phyloP scores from a whole-genome alignment of 2,888 invertebrate genomes.

The Drosophila koepferae region DNA sequence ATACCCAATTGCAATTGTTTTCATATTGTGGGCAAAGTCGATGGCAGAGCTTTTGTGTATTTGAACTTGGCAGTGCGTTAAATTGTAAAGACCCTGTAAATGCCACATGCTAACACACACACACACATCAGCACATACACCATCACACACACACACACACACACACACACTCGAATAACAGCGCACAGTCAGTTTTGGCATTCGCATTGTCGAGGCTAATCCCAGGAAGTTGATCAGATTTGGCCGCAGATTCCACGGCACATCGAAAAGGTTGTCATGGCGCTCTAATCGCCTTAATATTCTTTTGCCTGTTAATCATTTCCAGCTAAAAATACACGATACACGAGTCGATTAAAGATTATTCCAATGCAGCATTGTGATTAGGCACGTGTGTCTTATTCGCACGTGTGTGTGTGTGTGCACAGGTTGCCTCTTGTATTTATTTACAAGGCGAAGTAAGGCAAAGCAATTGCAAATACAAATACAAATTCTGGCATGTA shows the following conservation, averaged over 20 bases:
- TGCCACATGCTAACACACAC: slow-evolving; percentile 41
- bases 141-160: slow-evolving; percentile 16
- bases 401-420: slow-evolving; percentile 8
- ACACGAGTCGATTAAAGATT: slow-evolving; percentile 54
- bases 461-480: slow-evolving; percentile 74
- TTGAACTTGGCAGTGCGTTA: slow-evolving; percentile 79
- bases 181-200: slow-evolving; percentile 43
- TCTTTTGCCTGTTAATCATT: slow-evolving; percentile 51
- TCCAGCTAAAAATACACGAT: slow-evolving; percentile 58
- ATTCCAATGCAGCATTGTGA: slow-evolving; percentile 72
- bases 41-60: slow-evolving; percentile 71
- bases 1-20: slow-evolving; percentile 10
- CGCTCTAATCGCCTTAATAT: slow-evolving; percentile 37
- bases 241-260: slow-evolving; percentile 62
- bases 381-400: slow-evolving; percentile 71
- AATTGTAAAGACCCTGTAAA: slow-evolving; percentile 74
- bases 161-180: slow-evolving; percentile 19
- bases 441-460: slow-evolving; percentile 59
- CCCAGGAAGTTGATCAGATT: slow-evolving; percentile 75
- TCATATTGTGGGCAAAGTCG: slow-evolving; percentile 52
- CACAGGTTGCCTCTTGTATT: slow-evolving; percentile 33
- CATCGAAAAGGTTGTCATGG: slow-evolving; percentile 24
- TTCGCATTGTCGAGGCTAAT: slow-evolving; percentile 59
- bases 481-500: slow-evolving; percentile 28
- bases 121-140: slow-evolving; percentile 5